phyloP scores from a whole-genome alignment of 2,797 vertebrate genomes.

The Anisognathus igniventris region DNA sequence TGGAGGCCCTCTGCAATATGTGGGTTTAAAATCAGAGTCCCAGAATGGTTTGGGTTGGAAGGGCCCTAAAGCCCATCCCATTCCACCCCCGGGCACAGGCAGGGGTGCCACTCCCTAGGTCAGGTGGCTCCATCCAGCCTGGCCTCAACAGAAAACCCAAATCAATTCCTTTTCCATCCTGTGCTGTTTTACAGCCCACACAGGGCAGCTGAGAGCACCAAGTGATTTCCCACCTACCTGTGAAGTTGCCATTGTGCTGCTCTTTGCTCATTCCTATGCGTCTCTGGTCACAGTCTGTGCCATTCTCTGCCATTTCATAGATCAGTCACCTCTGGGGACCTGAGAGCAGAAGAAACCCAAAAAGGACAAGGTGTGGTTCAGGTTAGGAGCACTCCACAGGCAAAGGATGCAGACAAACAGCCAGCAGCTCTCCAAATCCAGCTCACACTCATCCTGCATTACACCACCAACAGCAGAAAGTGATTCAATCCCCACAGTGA shows the following conservation, averaged over 20 bases:
- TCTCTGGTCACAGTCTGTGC: slow-evolving; percentile 90
- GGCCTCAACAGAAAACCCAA: not conserved
- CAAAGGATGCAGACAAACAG: not conserved
- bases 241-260: slow-evolving; percentile 89
- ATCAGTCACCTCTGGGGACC: slow-evolving; percentile 70
- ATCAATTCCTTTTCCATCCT: rapidly evolving
- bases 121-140: not conserved
- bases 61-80: not conserved
- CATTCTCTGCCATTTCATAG: slow-evolving; percentile 95
- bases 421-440: not conserved
- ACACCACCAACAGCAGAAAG: not conserved
- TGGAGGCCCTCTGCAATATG: rapidly evolving
- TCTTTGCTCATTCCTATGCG: slow-evolving; percentile 84
- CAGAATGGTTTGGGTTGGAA: not conserved
- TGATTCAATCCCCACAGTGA: not conserved
- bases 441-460: not conserved
- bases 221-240: not conserved
- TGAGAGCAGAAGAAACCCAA: slow-evolving; percentile 32
- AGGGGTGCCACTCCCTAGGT: not conserved
- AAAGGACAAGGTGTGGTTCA: not conserved
- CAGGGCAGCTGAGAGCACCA: not conserved
- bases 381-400: not conserved
- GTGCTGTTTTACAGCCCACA: not conserved
- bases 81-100: not conserved
- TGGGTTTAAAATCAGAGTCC: not conserved